These are phyloP conservation scores for Tetrapedia diversipes DNA, from an alignment of 2,888 invertebrate genomes.

Conservation along the genomic window DNA sequence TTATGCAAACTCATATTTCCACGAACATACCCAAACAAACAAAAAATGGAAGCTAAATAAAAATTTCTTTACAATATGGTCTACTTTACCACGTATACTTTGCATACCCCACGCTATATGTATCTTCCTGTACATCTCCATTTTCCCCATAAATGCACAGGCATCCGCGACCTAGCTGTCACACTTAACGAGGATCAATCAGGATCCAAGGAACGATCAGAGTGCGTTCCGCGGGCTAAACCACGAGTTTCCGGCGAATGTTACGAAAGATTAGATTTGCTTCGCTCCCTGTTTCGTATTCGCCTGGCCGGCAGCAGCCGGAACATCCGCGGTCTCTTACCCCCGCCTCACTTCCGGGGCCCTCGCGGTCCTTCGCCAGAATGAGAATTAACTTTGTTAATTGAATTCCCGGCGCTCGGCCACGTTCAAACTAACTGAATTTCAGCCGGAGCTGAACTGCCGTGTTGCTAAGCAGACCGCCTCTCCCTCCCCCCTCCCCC, in stretches of 20 bases:
- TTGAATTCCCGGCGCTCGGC: conserved; percentile 63
- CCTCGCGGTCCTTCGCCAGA: conserved; percentile 57
- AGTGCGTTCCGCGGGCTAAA: conserved; percentile 16
- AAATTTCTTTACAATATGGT: no score
- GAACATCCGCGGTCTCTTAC: conserved; percentile 63
- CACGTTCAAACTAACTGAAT: conserved; percentile 65
- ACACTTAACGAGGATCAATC: neutral
- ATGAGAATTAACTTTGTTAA: conserved; percentile 67
- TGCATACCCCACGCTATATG: no score
- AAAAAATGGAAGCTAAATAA: no score
- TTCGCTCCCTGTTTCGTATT: conserved; percentile 64
- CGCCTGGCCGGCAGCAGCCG: conserved; percentile 28
- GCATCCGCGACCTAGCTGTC: no score
- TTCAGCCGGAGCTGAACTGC: conserved; percentile 49
- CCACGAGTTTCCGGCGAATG: conserved; percentile 33
- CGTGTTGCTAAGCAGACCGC: conserved; percentile 48
- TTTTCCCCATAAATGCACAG: no score
- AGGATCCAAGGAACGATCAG: conserved; percentile 29
- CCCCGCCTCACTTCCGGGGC: conserved; percentile 40
- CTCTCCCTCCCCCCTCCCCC: no score
- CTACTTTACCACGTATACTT: no score
- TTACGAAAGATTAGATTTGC: conserved; percentile 63
- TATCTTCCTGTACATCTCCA: no score
- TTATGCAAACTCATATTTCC: no score
- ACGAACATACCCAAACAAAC: no score